phyloP scores from a whole-genome alignment of 2,888 invertebrate genomes.

The Trichogramma dendrolimi region DNA sequence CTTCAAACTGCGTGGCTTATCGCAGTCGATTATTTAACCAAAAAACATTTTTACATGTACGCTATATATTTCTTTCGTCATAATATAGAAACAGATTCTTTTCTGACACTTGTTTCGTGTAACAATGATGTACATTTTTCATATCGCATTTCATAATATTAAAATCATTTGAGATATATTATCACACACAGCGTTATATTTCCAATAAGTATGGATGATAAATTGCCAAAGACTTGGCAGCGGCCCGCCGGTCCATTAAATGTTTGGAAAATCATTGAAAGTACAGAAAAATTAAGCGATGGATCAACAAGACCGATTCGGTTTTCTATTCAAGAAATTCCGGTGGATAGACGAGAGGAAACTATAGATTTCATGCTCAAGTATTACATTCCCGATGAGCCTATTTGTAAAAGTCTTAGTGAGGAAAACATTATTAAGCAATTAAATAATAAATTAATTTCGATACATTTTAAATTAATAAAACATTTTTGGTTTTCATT shows the following conservation, averaged over 20 bases:
- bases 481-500: neutral
- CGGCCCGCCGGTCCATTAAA: conserved; percentile 38
- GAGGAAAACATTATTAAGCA: conserved; percentile 25
- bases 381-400: conserved; percentile 39
- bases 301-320: conserved; percentile 29
- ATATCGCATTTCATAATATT: too few relatives aligned
- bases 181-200: neutral
- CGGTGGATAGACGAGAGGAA: conserved; percentile 38
- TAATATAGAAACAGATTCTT: too few relatives aligned
- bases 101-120: too few relatives aligned
- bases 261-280: conserved; percentile 39
- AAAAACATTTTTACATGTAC: too few relatives aligned
- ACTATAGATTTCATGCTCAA: conserved; percentile 38
- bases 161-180: too few relatives aligned
- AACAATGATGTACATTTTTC: too few relatives aligned
- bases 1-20: too few relatives aligned
- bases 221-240: conserved; percentile 17
- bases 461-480: neutral
- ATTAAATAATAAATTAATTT: neutral
- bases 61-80: too few relatives aligned
- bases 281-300: conserved; percentile 29
- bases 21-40: too few relatives aligned
- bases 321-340: conserved; percentile 43
- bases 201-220: neutral
- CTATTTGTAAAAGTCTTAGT: conserved; percentile 35